Evolutionary conservation across 2,797 vertebrate genomes (phyloP), one percentile per base, ranked within the genome.

Genomic region (Rhynchonycteris naso): DNA sequence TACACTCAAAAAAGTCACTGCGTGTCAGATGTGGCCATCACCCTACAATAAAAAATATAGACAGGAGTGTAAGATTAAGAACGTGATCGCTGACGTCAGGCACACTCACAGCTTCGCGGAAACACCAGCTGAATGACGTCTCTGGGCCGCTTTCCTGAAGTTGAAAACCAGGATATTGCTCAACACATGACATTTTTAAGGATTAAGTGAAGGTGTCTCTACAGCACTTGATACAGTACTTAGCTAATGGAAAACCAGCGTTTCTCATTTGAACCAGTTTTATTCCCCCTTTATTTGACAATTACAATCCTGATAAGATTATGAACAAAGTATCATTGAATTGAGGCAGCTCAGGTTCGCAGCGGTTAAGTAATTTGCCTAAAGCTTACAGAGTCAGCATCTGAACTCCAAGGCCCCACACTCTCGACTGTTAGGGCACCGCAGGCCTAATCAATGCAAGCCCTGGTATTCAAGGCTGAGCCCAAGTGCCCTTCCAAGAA

Each of bases 231-330:
- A 26, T 5, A 54, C 7, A 21, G 75, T 12, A 4, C 15, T 79
- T 21, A n/a, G n/a, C 43, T 33, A 38, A 38, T 33, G n/a, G 38
- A 87, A 91, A 86, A 56, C 38, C 24, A 2, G 12, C 7, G 22
- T 87, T 79, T 76, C 14, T 19, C 28, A 21, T 75, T 33, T 38
- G 50, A 26, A 56, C 10, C 59, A 19, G 18, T 59, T 88, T 76
- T 71, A 89, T 50, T 66, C 21, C 56, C 68, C 19, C 61, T 30
- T 80, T 61, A 21, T 30, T 28, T 58, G 47, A 47, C 35, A 83
- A 88, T 85, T 30, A n/a, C 18, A 66, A 54, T 72, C 52, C 69
- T 50, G 78, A 13, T 68, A 78, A 93, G 16, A 47, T 72, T 78
- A 35, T 43, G 43, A 66, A 38, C 75, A 59, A 50, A 33, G 61